Conservation (phyloP, 2,888 invertebrate genomes). For the Emmelina monodactyla region DNA sequence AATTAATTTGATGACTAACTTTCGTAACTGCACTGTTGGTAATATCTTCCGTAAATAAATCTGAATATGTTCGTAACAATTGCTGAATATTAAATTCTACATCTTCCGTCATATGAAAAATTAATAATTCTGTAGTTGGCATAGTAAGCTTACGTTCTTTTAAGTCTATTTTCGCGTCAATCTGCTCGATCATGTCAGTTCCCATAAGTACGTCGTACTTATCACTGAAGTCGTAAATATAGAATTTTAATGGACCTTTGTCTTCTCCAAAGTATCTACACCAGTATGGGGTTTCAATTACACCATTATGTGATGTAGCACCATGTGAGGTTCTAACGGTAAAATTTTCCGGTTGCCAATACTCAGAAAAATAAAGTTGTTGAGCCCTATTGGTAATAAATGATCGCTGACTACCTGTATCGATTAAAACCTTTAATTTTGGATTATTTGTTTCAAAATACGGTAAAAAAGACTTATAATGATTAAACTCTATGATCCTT, state of each 20-base stretch:
- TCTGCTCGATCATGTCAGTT: conserved; percentile 9
- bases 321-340: conserved; percentile 12
- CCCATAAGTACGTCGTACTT: conserved; percentile 11
- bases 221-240: conserved; percentile 6
- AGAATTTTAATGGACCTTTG: conserved; percentile 5
- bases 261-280: not conserved
- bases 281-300: not conserved
- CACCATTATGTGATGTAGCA: conserved; percentile 6
- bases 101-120: conserved; percentile 10
- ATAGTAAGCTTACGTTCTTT: conserved; percentile 3
- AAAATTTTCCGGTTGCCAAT: conserved; percentile 10
- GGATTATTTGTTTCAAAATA: conserved; percentile 12
- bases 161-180: conserved; percentile 2
- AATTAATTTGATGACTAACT: conserved; percentile 6
- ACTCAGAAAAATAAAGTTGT: conserved; percentile 6
- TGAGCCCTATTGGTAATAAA: conserved; percentile 10
- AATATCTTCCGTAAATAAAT: conserved; percentile 11
- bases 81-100: conserved; percentile 7
- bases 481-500: no score
- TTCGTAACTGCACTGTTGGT: not conserved
- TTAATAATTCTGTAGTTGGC: conserved; percentile 1
- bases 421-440: conserved; percentile 12
- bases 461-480: conserved; percentile 5
- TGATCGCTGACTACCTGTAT: conserved; percentile 13
- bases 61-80: conserved; percentile 6